A percentile compares a stretch with the other conserved stretches of the same genome.
phyloP scores from a whole-genome alignment of 1,140 invertebrate species.

The Eupristina koningsbergeri region DNA sequence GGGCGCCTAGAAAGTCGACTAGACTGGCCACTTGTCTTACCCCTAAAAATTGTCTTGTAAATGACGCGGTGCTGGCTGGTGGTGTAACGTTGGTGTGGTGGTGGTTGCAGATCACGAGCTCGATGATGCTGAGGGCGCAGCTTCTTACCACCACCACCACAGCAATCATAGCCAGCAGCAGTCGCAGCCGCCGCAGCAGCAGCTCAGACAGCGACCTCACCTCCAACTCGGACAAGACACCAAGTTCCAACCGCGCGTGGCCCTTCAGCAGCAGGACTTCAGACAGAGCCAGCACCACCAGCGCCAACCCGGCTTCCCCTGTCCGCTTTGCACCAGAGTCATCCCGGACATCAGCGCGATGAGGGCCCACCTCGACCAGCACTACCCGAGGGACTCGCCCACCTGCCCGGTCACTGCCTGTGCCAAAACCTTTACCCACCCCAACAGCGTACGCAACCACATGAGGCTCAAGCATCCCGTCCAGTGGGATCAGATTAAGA shows the following conservation, averaged over 20 bases:
- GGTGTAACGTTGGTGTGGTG: conserved; percentile 73
- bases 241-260: conserved; percentile 72
- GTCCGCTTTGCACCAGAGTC: conserved; percentile 81
- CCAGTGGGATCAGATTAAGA: conserved; percentile 87
- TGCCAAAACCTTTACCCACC: conserved; percentile 83
- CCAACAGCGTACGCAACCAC: conserved; percentile 87
- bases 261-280: conserved; percentile 68
- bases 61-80: conserved; percentile 67
- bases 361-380: conserved; percentile 82
- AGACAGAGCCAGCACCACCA: conserved; percentile 63
- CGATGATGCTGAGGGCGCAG: conserved; percentile 66
- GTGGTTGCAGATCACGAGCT: conserved; percentile 73
- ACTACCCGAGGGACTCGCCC: conserved; percentile 87
- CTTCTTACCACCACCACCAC: conserved; percentile 71
- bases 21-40: not conserved
- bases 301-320: conserved; percentile 67
- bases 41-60: not conserved
- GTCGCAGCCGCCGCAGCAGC: conserved; percentile 73
- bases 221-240: conserved; percentile 61
- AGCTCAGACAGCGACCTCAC: conserved; percentile 65
- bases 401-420: conserved; percentile 83
- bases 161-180: conserved; percentile 71
- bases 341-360: conserved; percentile 78
- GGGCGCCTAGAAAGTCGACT: not conserved
- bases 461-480: conserved; percentile 86